phyloP scores from a whole-genome alignment of 1,140 invertebrate species.

The Penaeus chinensis region DNA sequence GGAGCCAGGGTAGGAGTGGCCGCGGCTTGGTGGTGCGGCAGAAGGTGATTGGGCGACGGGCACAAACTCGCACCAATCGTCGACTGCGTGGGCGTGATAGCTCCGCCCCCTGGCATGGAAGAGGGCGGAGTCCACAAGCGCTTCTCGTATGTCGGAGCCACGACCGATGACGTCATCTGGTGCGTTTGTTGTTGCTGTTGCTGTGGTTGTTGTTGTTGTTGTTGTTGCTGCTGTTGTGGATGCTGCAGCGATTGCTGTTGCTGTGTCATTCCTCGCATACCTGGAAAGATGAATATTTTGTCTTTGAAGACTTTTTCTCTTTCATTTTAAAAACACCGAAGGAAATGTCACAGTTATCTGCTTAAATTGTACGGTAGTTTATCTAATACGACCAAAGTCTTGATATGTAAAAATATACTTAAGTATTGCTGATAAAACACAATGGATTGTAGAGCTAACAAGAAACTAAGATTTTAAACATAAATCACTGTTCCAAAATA shows the following conservation, averaged over 20 bases:
- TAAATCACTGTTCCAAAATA: too few species aligned
- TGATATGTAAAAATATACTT: too few species aligned
- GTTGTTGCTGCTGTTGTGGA: slow-evolving; percentile 35
- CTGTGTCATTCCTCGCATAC: slow-evolving; percentile 45
- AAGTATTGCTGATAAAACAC: too few species aligned
- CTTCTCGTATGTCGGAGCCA: slow-evolving; percentile 49
- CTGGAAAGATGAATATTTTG: background rate
- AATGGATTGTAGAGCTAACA: too few species aligned
- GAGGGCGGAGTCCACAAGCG: slow-evolving; percentile 57
- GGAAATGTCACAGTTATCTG: too few species aligned
- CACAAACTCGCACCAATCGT: slow-evolving; percentile 41
- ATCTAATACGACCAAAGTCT: too few species aligned
- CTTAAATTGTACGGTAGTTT: too few species aligned
- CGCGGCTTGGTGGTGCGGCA: slow-evolving; percentile 50
- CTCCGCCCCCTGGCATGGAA: slow-evolving; percentile 51
- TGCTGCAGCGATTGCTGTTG: slow-evolving; percentile 25
- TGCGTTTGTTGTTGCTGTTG: slow-evolving; percentile 36
- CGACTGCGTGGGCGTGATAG: slow-evolving; percentile 45
- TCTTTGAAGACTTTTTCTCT: background rate
- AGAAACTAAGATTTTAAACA: too few species aligned
- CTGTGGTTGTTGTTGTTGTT: slow-evolving; percentile 48
- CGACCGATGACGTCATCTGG: slow-evolving; percentile 34
- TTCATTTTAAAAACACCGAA: background rate
- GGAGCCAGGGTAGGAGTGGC: slow-evolving; percentile 46
- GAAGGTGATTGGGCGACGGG: slow-evolving; percentile 54